Evolutionary conservation across 1,140 invertebrate species (phyloP).

Genomic region (Doryteuthis pealeii): DNA sequence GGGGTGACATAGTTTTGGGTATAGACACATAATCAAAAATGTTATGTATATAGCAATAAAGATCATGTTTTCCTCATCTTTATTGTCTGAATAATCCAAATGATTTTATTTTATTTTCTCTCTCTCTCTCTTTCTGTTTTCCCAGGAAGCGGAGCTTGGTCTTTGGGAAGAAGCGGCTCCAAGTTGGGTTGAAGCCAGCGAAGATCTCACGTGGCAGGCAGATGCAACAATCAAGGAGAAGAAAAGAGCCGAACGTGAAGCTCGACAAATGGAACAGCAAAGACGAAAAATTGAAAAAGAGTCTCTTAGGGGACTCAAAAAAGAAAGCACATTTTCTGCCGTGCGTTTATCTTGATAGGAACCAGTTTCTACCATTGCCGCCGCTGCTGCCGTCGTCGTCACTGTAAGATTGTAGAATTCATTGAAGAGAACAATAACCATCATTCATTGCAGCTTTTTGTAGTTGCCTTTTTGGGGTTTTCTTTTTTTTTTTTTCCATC

Average conservation of each 20-base stretch:
- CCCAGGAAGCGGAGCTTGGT: slow-evolving; percentile 40
- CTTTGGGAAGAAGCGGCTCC: slow-evolving; percentile 42
- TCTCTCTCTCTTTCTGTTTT: background rate
- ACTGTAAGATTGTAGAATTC: too few species aligned
- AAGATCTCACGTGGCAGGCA: slow-evolving; percentile 46
- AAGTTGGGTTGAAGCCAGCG: slow-evolving; percentile 37
- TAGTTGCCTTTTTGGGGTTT: too few species aligned
- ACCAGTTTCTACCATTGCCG: background rate
- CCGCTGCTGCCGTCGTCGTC: background rate
- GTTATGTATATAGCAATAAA: too few species aligned
- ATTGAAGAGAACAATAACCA: too few species aligned
- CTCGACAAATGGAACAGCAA: slow-evolving; percentile 39
- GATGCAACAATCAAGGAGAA: slow-evolving; percentile 46
- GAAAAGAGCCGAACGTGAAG: slow-evolving; percentile 32
- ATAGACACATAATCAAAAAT: too few species aligned
- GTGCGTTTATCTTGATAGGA: slow-evolving; percentile 12
- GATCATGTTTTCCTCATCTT: too few species aligned
- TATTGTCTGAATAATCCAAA: too few species aligned
- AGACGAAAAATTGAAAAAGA: slow-evolving; percentile 39
- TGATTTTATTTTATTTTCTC: background rate
- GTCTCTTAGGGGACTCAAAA: slow-evolving; percentile 29
- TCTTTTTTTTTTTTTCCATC: too few species aligned
- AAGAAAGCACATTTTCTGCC: slow-evolving; percentile 18
- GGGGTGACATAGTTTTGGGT: too few species aligned
- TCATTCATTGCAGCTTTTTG: too few species aligned